Evolutionary conservation across 2,888 invertebrate species (phyloP).

Genomic region (Invenusta paracnida): DNA sequence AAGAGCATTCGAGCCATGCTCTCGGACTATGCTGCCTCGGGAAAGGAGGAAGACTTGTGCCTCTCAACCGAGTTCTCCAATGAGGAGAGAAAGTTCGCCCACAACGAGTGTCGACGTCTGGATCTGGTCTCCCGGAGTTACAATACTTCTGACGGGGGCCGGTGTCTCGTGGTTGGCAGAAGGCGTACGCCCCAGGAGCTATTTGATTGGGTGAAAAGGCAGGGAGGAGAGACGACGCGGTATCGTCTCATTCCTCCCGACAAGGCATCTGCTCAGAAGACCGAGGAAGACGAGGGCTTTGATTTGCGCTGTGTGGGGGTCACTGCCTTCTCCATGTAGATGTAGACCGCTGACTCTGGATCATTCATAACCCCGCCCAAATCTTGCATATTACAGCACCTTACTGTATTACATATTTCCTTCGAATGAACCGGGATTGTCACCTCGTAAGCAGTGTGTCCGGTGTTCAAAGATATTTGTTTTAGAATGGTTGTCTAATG

Average conservation of each 20-base stretch:
- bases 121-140: conserved; percentile 64
- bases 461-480: no score
- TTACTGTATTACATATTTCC: no score
- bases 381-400: no score
- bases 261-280: not conserved
- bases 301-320: no score
- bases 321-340: no score
- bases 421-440: no score
- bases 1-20: not conserved
- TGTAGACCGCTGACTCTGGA: no score
- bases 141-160: conserved; percentile 60
- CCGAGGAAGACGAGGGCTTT: not conserved
- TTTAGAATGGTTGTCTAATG: no score
- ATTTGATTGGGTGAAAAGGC: conserved; percentile 61
- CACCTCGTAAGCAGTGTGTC: no score
- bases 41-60: conserved; percentile 57
- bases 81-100: conserved; percentile 61
- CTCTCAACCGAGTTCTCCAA: conserved; percentile 60
- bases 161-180: conserved; percentile 63
- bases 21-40: conserved; percentile 46
- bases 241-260: conserved; percentile 61
- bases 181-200: conserved; percentile 62
- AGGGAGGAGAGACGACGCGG: conserved; percentile 63
- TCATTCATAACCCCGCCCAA: no score
- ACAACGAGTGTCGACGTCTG: conserved; percentile 57